Percentiles rank a stretch among this genome's conserved stretches.
Conservation (phyloP, 1,140 invertebrate species). For the Heliconius nattereri region DNA sequence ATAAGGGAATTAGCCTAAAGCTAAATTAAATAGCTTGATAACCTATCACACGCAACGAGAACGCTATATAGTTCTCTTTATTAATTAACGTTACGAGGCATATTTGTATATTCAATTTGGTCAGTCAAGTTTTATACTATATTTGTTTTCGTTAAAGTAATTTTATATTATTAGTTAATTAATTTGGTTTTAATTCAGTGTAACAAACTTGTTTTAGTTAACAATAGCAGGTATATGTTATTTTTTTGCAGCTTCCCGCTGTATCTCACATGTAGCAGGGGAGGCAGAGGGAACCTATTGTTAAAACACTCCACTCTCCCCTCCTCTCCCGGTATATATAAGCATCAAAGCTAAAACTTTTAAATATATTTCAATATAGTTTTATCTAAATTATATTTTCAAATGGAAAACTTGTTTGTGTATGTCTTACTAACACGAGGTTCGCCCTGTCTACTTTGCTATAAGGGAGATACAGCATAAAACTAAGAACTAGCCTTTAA, state of each 20-base stretch:
- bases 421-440: no score
- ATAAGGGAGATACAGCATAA: no score
- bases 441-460: no score
- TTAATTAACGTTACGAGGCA: slow-evolving; percentile 20
- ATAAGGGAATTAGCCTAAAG: no score
- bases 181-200: neutral
- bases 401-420: no score
- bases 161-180: neutral
- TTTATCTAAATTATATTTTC: no score
- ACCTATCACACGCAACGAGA: no score
- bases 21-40: no score
- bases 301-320: neutral
- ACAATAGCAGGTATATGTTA: neutral
- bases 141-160: neutral
- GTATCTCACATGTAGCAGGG: neutral
- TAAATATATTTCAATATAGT: no score
- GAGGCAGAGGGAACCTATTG: neutral
- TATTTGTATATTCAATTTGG: slow-evolving; percentile 26
- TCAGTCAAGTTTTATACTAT: neutral
- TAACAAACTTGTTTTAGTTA: neutral
- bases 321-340: no score
- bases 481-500: no score
- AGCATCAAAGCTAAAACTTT: no score
- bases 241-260: neutral
- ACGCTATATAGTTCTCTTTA: neutral